These are phyloP conservation scores for Drosophila kohkoa DNA, from an alignment of 1,140 invertebrate genomes.

Conservation along the genomic window DNA sequence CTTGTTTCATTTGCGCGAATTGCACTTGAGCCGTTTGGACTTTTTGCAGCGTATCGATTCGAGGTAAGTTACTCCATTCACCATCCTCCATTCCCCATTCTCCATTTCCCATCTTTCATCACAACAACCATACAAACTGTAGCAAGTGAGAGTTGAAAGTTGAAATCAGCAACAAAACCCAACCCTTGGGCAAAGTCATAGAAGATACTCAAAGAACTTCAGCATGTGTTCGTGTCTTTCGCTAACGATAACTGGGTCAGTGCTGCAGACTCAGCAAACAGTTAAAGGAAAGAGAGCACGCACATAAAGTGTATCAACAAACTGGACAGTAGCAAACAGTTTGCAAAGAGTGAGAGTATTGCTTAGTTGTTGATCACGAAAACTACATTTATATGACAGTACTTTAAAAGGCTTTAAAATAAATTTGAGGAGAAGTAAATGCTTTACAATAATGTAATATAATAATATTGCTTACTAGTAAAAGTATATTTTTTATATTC, in stretches of 20 bases:
- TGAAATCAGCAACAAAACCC: background rate
- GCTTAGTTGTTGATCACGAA: background rate
- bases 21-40: conserved; percentile 89
- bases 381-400: no score
- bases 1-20: conserved; percentile 90
- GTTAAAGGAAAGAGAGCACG: background rate
- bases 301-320: conserved; percentile 20
- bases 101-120: background rate
- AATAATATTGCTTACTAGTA: no score
- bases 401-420: no score
- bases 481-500: no score
- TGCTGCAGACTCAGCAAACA: conserved; percentile 35
- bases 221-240: conserved; percentile 5
- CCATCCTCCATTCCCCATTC: background rate
- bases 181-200: conserved; percentile 4
- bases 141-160: conserved; percentile 39
- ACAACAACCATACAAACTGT: background rate
- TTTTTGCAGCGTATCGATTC: conserved; percentile 89
- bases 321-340: conserved; percentile 31
- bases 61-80: conserved; percentile 72
- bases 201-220: conserved; percentile 9
- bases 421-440: no score
- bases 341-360: conserved; percentile 22
- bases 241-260: conserved; percentile 45
- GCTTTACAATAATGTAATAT: no score